These are phyloP conservation scores for Excalfactoria chinensis DNA, from an alignment of 2,113 vertebrate species.

Conservation along the genomic window DNA sequence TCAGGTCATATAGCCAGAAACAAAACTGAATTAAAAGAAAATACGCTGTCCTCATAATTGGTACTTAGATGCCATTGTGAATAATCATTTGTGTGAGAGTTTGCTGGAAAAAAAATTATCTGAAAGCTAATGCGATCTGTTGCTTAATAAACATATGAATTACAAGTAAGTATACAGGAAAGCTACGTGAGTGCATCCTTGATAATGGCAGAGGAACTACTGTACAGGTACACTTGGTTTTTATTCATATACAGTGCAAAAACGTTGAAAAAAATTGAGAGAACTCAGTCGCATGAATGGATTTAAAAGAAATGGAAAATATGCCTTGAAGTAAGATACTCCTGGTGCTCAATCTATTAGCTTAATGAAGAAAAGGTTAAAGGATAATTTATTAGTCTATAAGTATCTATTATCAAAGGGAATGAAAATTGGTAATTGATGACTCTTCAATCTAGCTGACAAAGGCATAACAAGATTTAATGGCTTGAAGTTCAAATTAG, in stretches of 20 bases:
- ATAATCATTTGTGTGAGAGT: neutral
- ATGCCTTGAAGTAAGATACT: slow-evolving; percentile 59
- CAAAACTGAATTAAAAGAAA: neutral
- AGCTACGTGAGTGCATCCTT: neutral
- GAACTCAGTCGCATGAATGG: neutral
- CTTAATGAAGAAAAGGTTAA: slow-evolving; percentile 71
- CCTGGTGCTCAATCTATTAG: slow-evolving; percentile 59
- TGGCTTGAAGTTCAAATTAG: slow-evolving; percentile 61
- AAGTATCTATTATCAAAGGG: slow-evolving; percentile 68
- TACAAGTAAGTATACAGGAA: neutral
- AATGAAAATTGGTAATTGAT: slow-evolving; percentile 67
- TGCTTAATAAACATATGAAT: neutral
- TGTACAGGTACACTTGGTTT: neutral
- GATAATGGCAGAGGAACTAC: neutral
- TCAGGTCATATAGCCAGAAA: neutral
- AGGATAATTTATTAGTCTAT: slow-evolving; percentile 71
- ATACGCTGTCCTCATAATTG: neutral
- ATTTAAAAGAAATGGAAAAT: slow-evolving; percentile 27
- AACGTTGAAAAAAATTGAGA: slow-evolving; percentile 13
- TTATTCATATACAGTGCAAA: neutral
- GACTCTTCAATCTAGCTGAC: slow-evolving; percentile 64
- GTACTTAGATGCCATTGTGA: neutral
- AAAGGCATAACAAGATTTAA: slow-evolving; percentile 68
- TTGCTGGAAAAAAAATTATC: neutral
- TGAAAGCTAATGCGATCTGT: neutral